A percentile compares a stretch with the other conserved stretches of the same genome.
Conservation (phyloP, 2,888 invertebrate genomes). For the Opisthograptis luteolata region DNA sequence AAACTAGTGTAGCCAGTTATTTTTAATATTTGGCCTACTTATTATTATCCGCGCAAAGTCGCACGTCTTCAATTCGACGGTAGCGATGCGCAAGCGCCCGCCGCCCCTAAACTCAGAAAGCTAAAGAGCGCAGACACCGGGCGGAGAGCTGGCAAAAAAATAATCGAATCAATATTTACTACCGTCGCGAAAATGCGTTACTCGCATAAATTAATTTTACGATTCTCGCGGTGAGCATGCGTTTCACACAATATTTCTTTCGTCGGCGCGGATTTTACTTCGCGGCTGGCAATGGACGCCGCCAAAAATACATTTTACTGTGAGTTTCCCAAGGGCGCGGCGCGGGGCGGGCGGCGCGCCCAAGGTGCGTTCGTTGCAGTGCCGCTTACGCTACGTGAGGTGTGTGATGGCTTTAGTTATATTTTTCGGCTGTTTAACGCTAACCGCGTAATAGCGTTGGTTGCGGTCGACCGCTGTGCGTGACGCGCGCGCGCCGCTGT, state of each 20-base stretch:
- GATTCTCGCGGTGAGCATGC: slow-evolving; percentile 49
- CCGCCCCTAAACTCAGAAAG: slow-evolving; percentile 9
- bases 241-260: slow-evolving; percentile 68
- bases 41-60: slow-evolving; percentile 19
- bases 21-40: slow-evolving; percentile 33
- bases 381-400: slow-evolving; percentile 26
- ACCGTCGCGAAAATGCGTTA: slow-evolving; percentile 46
- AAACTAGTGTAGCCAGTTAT: slow-evolving; percentile 28
- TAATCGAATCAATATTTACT: slow-evolving; percentile 51
- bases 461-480: slow-evolving; percentile 13
- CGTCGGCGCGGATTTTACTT: slow-evolving; percentile 67
- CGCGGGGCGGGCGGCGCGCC: slow-evolving; percentile 26
- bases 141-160: slow-evolving; percentile 25
- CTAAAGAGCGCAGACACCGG: slow-evolving; percentile 12
- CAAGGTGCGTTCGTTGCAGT: slow-evolving; percentile 23
- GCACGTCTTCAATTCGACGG: slow-evolving; percentile 3
- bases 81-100: neutral
- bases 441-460: slow-evolving; percentile 50
- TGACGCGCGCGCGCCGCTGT: slow-evolving; percentile 15
- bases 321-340: slow-evolving; percentile 75
- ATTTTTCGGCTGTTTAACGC: slow-evolving; percentile 62
- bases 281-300: slow-evolving; percentile 76
- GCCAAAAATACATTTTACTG: slow-evolving; percentile 81
- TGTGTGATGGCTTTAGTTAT: slow-evolving; percentile 57
- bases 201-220: slow-evolving; percentile 57